Evolutionary conservation across 2,113 vertebrate genomes (phyloP), one percentile per base, ranked within the genome.

Genomic region (Neoarius graeffei): DNA sequence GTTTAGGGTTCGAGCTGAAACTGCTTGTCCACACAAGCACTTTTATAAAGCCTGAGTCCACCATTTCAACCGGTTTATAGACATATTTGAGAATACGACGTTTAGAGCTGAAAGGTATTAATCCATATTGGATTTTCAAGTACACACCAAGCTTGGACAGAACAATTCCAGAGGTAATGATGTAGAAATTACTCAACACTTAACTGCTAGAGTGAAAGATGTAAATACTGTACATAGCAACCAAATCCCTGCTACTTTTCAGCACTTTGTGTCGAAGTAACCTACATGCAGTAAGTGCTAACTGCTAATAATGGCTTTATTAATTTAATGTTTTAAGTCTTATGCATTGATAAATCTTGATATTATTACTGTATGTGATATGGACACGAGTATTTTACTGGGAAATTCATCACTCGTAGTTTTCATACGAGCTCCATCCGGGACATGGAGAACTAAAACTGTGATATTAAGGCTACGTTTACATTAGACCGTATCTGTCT

Each of bases 1-100:
- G 35, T 56, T 76, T 59, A 67, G 6, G n/a, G 35, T 83, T 81
- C 27, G 23, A 56, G 48, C 50, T 83, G n/a, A 87, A 42, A 66
- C 52, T 69, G n/a, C 57, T 57, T 66, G 59, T 86, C 66, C 74
- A 81, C 54, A 60, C 4, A 7, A 71, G 42, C 48, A 20, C 30
- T 89, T 59, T 80, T 74, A 67, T n/a, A 23, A 42, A 81, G 27
- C 2, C 79, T 3, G 57, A 81, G 54, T 81, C 7, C 54, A 30
- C n/a, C 59, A 7, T 60, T 82, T 62, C 19, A 62, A 19, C 10
- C 20, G 2, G 30, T 62, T 62, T 30, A 77, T 59, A 23, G 1
- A 3, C 11, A 4, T 15, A 62, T 62, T 60, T 23, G 5, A 80
- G 20, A 81, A n/a, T 25, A 6, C 23, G 4, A 25, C 52, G 15